Percentiles rank a stretch among this genome's conserved stretches.
These are phyloP conservation scores for Drosophila quadrilineata DNA, from an alignment of 1,140 invertebrate genomes.

Conservation along the genomic window DNA sequence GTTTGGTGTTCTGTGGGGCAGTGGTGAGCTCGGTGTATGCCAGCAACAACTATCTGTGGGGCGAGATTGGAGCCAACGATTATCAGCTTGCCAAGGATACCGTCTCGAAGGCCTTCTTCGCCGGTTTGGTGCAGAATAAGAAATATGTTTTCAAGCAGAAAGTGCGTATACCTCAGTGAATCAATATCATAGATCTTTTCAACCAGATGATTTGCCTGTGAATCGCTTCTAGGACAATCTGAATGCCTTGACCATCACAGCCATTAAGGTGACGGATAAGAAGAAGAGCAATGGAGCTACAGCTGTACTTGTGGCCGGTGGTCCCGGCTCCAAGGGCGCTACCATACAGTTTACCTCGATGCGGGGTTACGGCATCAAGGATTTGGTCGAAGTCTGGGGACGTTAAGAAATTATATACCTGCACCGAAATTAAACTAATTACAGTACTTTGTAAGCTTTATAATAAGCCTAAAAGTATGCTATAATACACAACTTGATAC, in stretches of 20 bases:
- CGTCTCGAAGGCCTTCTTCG: constrained; percentile 56
- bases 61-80: constrained; percentile 47
- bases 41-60: constrained; percentile 61
- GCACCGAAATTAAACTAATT: too few species aligned
- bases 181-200: not conserved
- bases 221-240: constrained; percentile 52
- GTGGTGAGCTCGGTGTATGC: constrained; percentile 16
- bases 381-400: constrained; percentile 68
- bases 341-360: constrained; percentile 57
- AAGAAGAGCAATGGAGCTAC: constrained; percentile 60
- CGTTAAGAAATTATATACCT: constrained; percentile 9
- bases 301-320: constrained; percentile 41
- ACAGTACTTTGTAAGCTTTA: not conserved
- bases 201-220: not conserved
- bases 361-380: constrained; percentile 57
- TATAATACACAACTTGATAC: not conserved
- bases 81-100: constrained; percentile 63
- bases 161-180: constrained; percentile 25
- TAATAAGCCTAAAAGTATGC: constrained; percentile 1
- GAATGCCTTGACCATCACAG: constrained; percentile 64
- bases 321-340: constrained; percentile 68
- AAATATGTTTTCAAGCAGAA: constrained; percentile 65
- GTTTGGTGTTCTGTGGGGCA: constrained; percentile 22
- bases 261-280: constrained; percentile 57
- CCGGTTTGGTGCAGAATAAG: constrained; percentile 53